Conservation (phyloP, 2,113 vertebrate species). For the Eurystomus gularis region DNA sequence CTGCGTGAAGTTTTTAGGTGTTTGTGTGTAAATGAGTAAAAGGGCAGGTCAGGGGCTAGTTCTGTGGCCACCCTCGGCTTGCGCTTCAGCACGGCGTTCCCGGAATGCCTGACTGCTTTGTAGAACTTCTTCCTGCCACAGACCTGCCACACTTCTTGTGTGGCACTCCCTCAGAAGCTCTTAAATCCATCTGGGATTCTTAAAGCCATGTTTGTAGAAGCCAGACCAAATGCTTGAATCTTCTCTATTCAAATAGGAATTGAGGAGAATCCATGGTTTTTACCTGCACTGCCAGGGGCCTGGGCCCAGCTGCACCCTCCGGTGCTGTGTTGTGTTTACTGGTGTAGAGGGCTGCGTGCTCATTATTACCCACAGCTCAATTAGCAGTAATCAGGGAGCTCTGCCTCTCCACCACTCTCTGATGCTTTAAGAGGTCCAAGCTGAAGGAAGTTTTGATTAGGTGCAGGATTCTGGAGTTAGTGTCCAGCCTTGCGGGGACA, state of each 20-base stretch:
- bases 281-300: neutral
- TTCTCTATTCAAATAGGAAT: accelerated
- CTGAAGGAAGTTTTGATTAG: neutral
- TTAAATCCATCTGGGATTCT: neutral
- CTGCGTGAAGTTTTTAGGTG: neutral
- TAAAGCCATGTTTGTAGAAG: neutral
- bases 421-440: neutral
- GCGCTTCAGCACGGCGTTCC: accelerated
- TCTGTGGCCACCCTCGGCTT: too few relatives aligned
- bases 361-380: neutral
- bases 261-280: accelerated
- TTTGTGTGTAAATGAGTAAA: neutral
- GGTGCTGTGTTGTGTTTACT: accelerated
- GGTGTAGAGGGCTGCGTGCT: neutral
- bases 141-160: neutral
- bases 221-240: neutral
- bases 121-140: neutral
- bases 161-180: neutral
- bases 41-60: accelerated
- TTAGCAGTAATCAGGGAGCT: neutral
- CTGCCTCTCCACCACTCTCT: neutral
- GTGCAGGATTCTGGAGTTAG: accelerated
- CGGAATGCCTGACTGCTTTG: accelerated
- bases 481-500: neutral
- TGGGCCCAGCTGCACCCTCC: accelerated